Evolutionary conservation across 1,140 invertebrate species (phyloP).

Genomic region (Heliothis subflexa): DNA sequence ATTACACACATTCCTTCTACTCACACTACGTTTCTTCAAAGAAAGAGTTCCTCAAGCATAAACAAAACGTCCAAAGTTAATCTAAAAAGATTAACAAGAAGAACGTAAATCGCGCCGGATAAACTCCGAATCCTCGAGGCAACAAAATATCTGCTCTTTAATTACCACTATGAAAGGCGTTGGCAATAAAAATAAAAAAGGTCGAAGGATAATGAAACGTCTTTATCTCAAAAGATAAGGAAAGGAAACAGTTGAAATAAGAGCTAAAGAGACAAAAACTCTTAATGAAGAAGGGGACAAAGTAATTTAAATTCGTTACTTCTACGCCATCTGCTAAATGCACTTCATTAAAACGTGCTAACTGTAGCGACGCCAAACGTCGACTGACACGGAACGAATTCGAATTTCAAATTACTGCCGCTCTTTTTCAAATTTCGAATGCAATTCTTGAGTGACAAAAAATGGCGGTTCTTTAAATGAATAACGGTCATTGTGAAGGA

Average conservation of each 20-base stretch:
- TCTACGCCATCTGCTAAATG: conserved; percentile 69
- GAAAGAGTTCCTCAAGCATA: conserved; percentile 19
- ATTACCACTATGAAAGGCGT: conserved; percentile 69
- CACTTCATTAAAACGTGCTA: conserved; percentile 79
- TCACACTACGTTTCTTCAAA: not conserved
- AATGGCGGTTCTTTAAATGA: conserved; percentile 40
- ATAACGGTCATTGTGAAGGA: conserved; percentile 32
- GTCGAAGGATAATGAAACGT: conserved; percentile 69
- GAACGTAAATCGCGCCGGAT: conserved; percentile 18
- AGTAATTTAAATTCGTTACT: conserved; percentile 73
- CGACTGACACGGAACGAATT: conserved; percentile 65
- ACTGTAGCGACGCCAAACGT: conserved; percentile 60
- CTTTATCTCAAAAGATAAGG: conserved; percentile 65
- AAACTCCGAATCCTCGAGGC: conserved; percentile 31
- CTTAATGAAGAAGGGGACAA: conserved; percentile 63
- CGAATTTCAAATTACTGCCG: conserved; percentile 70
- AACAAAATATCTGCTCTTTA: conserved; percentile 58
- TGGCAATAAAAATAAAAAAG: conserved; percentile 63
- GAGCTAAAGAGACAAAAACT: conserved; percentile 56
- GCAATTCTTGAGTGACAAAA: conserved; percentile 55
- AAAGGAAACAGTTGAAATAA: conserved; percentile 53
- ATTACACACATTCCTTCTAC: not conserved
- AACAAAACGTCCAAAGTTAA: conserved; percentile 22
- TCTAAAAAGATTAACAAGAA: conserved; percentile 31
- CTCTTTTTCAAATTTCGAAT: conserved; percentile 69